These are phyloP conservation scores for Amblyteles armatorius DNA, from an alignment of 2,888 invertebrate species.

Conservation along the genomic window DNA sequence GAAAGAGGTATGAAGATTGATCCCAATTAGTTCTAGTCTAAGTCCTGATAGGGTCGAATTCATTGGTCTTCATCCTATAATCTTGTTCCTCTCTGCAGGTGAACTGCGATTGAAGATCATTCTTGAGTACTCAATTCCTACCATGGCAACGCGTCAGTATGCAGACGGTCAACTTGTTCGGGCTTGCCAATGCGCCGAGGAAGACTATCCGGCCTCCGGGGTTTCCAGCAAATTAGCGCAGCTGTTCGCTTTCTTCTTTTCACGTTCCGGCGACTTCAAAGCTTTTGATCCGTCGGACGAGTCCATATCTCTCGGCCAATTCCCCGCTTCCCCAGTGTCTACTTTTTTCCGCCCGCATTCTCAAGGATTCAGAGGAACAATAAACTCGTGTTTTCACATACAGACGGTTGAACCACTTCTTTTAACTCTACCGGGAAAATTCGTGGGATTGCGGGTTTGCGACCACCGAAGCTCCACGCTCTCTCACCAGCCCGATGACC, in stretches of 20 bases:
- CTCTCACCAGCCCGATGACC: not conserved
- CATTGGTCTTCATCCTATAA: not conserved
- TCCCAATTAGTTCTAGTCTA: not conserved
- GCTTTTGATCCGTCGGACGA: not conserved
- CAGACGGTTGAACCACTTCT: not conserved
- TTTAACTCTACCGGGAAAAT: conserved; percentile 11
- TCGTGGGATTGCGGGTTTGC: not conserved
- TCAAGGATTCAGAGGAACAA: not conserved
- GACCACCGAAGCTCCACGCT: not conserved
- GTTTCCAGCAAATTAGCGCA: not conserved
- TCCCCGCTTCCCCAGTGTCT: not conserved
- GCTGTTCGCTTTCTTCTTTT: not conserved
- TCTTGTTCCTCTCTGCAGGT: not conserved
- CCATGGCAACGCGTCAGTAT: too few relatives aligned
- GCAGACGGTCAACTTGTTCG: too few relatives aligned
- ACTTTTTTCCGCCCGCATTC: not conserved
- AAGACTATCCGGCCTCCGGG: too few relatives aligned
- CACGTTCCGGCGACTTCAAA: not conserved
- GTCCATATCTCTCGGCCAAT: not conserved
- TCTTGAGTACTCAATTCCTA: not conserved
- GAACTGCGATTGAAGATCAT: not conserved
- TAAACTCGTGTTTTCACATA: not conserved
- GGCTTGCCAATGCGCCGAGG: too few relatives aligned
- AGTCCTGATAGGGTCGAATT: not conserved
- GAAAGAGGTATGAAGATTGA: not conserved